These are phyloP conservation scores for Scyliorhinus canicula DNA, from an alignment of 2,797 vertebrate species.

Conservation along the genomic window DNA sequence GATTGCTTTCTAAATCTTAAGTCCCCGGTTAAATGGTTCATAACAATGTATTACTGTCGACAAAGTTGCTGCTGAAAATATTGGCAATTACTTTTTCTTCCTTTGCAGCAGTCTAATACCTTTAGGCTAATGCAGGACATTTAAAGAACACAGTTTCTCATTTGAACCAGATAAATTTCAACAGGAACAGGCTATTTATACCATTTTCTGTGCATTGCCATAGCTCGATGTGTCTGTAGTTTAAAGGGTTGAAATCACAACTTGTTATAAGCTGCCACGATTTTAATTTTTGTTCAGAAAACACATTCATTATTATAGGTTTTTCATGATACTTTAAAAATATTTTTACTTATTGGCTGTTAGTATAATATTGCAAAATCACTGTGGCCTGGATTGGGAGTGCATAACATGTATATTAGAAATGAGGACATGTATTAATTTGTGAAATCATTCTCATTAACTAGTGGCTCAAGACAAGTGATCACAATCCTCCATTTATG, in stretches of 20 bases:
- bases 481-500: background rate
- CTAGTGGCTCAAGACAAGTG: background rate
- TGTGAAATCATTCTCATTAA: background rate
- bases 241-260: background rate
- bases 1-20: background rate
- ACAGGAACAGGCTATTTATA: background rate
- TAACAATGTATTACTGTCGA: background rate
- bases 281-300: background rate
- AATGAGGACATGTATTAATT: background rate
- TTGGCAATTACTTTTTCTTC: constrained; percentile 6
- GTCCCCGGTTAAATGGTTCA: background rate
- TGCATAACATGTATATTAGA: background rate
- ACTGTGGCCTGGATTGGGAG: background rate
- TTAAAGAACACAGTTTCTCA: background rate
- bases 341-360: background rate
- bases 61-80: background rate
- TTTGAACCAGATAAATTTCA: background rate
- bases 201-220: background rate
- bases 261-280: background rate
- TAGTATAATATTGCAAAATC: background rate
- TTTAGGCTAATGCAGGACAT: background rate
- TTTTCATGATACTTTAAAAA: background rate
- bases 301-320: background rate
- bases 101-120: background rate
- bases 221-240: background rate